Base-by-base conservation (phyloP, 2,797 vertebrate genomes). In the Naso thynnoides region DNA sequence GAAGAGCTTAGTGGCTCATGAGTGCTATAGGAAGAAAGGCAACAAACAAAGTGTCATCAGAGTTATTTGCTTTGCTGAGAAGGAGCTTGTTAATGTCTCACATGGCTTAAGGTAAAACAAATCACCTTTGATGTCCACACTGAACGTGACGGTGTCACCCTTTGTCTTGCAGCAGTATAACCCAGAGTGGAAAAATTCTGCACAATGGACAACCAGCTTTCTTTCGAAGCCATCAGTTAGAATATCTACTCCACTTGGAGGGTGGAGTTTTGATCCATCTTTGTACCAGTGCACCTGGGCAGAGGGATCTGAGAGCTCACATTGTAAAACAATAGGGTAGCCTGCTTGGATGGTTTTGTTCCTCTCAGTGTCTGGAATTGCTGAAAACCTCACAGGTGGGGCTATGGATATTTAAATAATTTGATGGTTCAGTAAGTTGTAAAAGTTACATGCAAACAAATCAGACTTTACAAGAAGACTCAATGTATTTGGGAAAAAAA, bases 141-240 rank as follows among this genome's bases (percentile, higher is more conserved):
- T 96, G 92, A 97, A 98, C 64, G 91, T 95, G 87, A 96, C 85
- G 5, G 93, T 92, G 87, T 96, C 96, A 2, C 96, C 95, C 26
- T 96, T 96, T 7, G 94, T 95, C n/a, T 97, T 96, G 21, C 97
- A 99, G 92, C 95, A 95, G 13, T 96, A 99, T 47, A 96, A 93
- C 27, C 97, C 98, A 0, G 96, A 88, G 0, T 98, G 94, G 21
- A 88, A 90, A 44, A 88, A 91, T 68, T 88, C 94, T 59, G 96
- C 95, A 0, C 93, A 91, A 7, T 94, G 93, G 76, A 99, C 84
- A 78, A 95, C 79, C 81, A 99, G 88, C 68, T 88, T 91, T 88
- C 87, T 93, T 38, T 42, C 69, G 2, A 75, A 73, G 8, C 94
- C 96, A 0, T 97, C 91, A 0, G 84, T 88, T 79, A 95, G 88